Percentiles rank a stretch among this genome's conserved stretches.
Conservation (phyloP, 2,888 invertebrate species). For the Brenthis hecate region DNA sequence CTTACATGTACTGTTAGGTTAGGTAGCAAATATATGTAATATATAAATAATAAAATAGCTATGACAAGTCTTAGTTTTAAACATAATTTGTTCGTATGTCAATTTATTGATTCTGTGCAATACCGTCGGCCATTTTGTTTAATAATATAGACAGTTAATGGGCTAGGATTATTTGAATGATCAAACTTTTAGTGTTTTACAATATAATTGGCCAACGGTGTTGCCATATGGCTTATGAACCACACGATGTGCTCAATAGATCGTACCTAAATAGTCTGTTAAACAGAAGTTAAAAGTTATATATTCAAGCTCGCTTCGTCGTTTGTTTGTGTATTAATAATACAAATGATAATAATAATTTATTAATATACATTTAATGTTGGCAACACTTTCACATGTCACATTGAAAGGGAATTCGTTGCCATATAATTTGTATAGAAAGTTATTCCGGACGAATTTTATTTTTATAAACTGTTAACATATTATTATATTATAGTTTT, state of each 20-base stretch:
- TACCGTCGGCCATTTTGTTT: slow-evolving; percentile 24
- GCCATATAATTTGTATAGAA: not conserved
- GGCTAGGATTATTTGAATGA: not conserved
- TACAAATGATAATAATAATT: too few relatives aligned
- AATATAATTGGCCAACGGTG: slow-evolving; percentile 28
- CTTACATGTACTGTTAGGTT: slow-evolving; percentile 10
- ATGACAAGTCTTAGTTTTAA: slow-evolving; percentile 18
- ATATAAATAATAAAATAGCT: slow-evolving; percentile 13
- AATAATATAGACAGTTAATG: not conserved
- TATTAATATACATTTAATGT: not conserved
- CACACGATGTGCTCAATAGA: slow-evolving; percentile 46
- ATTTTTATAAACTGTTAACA: slow-evolving; percentile 6
- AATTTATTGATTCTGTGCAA: slow-evolving; percentile 35
- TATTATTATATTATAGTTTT: slow-evolving; percentile 3
- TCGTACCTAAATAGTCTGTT: slow-evolving; percentile 38
- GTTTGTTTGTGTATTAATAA: slow-evolving; percentile 7
- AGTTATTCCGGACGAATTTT: not conserved
- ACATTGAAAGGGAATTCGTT: too few relatives aligned
- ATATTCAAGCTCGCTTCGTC: slow-evolving; percentile 3
- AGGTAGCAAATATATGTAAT: slow-evolving; percentile 15
- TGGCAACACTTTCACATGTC: slow-evolving; percentile 1
- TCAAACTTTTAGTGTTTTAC: not conserved
- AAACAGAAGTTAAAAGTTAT: slow-evolving; percentile 30
- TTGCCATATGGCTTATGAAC: slow-evolving; percentile 42
- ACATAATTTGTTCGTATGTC: slow-evolving; percentile 35